Evolutionary conservation across 1,140 invertebrate species (phyloP), one percentile per base, ranked within the genome.

Genomic region (Choristoneura fumiferana): DNA sequence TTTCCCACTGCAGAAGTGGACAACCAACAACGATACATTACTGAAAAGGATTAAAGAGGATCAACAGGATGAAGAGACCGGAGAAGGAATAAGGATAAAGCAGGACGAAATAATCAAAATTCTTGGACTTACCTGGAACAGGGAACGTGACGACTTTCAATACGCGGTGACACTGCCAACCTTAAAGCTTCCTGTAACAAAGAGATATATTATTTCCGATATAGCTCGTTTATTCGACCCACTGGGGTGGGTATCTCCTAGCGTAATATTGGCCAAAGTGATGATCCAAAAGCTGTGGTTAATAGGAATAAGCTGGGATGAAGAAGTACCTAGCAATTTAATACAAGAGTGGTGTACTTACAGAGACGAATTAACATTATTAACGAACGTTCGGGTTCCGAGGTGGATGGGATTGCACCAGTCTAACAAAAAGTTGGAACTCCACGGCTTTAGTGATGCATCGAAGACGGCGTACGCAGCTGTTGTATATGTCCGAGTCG

Each of bases 121-220:
- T 59, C 34, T 62, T 2, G 60, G 60, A 1, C 12, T 62, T 5
- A 9, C n/a, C n/a, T n/a, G n/a, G n/a, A n/a, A n/a, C n/a, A n/a
- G n/a, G n/a, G n/a, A n/a, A n/a, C n/a, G n/a, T 4, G 43, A 61
- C 33, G 18, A 55, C 8, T 52, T 58, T 18, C n/a, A 22, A 1
- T 54, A 22, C 29, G 15, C 10, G 29, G 36, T 40, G 18, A 10
- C 35, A 3, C 9, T 37, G 9, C 35, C 35, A 37, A 8, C 35
- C 12, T 10, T 37, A 4, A 37, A 37, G 12, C 1, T 37, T 10
- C 35, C 35, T 3, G 9, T 37, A 37, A 37, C 35, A 10, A 37
- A 37, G 12, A 3, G 35, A 37, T 10, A 10, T 37, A 37, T 37
- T 4, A 37, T 37, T 37, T 37, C 35, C 2, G 35, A 37, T 10